Conservation (phyloP, 2,888 invertebrate species). For the Ornithoptera alexandrae region DNA sequence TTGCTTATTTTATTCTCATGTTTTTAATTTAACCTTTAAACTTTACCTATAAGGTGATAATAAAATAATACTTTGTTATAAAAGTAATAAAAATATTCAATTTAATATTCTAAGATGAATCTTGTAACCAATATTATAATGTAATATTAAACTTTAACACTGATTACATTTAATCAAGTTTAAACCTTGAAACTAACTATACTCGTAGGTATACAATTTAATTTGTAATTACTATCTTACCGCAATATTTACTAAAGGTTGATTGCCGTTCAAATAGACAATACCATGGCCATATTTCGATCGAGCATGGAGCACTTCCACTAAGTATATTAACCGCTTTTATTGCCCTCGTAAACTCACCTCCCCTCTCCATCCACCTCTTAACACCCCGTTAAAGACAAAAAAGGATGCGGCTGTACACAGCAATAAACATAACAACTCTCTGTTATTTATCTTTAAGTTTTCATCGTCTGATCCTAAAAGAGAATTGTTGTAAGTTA, state of each 20-base stretch:
- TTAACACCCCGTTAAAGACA: slow-evolving; percentile 4
- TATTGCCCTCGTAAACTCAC: slow-evolving; percentile 37
- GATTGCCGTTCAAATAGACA: slow-evolving; percentile 27
- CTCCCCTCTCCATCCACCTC: not conserved
- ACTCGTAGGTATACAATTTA: not conserved
- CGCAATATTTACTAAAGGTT: not conserved
- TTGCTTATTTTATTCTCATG: no score
- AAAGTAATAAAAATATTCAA: no score
- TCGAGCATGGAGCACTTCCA: slow-evolving; percentile 37
- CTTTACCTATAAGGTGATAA: no score
- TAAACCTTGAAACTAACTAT: not conserved
- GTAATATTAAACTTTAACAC: no score
- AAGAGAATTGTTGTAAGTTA: no score
- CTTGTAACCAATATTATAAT: no score
- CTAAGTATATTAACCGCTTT: slow-evolving; percentile 39
- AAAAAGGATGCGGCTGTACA: slow-evolving; percentile 8
- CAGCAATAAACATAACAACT: slow-evolving; percentile 6
- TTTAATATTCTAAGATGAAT: no score
- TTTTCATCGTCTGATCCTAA: not conserved
- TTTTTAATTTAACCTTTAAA: no score
- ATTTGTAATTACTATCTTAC: not conserved
- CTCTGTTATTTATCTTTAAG: slow-evolving; percentile 3
- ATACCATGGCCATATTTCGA: slow-evolving; percentile 35
- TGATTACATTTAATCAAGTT: not conserved
- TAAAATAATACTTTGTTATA: no score